A percentile compares a stretch with the other conserved stretches of the same genome.
Conservation (phyloP, 2,888 invertebrate genomes). For the Neoscelio sp. region DNA sequence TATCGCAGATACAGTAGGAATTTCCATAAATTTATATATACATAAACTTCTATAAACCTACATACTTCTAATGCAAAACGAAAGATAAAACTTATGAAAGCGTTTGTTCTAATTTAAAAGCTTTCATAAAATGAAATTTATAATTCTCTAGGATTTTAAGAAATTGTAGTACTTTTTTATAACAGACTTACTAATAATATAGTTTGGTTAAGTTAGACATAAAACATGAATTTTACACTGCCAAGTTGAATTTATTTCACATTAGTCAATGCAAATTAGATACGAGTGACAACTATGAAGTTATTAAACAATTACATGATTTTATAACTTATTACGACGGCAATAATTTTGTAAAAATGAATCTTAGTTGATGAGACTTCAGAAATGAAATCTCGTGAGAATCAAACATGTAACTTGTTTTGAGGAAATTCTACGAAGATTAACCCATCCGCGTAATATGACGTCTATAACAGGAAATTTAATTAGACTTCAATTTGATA, state of each 20-base stretch:
- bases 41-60: too few relatives aligned
- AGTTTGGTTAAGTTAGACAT: too few relatives aligned
- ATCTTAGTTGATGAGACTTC: background rate
- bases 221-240: constrained; percentile 9
- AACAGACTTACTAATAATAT: too few relatives aligned
- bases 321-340: constrained; percentile 13
- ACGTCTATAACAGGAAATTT: constrained; percentile 37
- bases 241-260: background rate
- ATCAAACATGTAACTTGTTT: constrained; percentile 22
- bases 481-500: constrained; percentile 32
- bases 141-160: too few relatives aligned
- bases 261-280: constrained; percentile 12
- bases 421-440: constrained; percentile 28
- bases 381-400: constrained; percentile 12
- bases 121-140: too few relatives aligned
- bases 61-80: too few relatives aligned
- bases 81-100: too few relatives aligned
- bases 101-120: too few relatives aligned
- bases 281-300: background rate
- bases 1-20: too few relatives aligned
- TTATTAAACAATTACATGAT: constrained; percentile 17
- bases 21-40: too few relatives aligned
- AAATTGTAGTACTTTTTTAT: too few relatives aligned
- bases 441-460: constrained; percentile 12
- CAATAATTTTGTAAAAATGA: background rate